Conservation (phyloP, 1,140 invertebrate species). For the Zaprionus camerounensis region DNA sequence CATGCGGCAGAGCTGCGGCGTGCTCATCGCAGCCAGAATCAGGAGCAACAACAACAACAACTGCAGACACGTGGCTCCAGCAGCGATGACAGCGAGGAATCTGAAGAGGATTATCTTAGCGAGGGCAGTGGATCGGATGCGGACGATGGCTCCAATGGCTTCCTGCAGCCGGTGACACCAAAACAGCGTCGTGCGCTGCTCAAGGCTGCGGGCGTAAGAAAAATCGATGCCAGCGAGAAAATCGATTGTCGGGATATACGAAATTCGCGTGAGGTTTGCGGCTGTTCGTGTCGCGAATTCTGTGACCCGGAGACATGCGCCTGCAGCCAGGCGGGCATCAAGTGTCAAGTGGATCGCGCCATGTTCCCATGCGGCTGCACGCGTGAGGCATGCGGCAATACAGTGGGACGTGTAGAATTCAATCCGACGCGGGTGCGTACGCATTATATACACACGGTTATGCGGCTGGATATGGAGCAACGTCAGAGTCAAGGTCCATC, state of each 20-base stretch:
- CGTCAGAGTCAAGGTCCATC: slow-evolving; percentile 86
- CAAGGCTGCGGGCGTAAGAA: slow-evolving; percentile 94
- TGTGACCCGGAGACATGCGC: slow-evolving; percentile 98
- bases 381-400: slow-evolving; percentile 96
- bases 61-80: slow-evolving; percentile 84
- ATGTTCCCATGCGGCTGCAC: slow-evolving; percentile 99
- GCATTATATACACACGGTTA: slow-evolving; percentile 98
- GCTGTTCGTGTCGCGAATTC: slow-evolving; percentile 96
- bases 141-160: slow-evolving; percentile 96
- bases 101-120: slow-evolving; percentile 91
- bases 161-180: slow-evolving; percentile 96
- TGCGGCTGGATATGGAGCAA: slow-evolving; percentile 96
- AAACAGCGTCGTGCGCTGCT: slow-evolving; percentile 94
- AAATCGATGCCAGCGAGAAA: slow-evolving; percentile 97
- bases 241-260: slow-evolving; percentile 97
- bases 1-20: slow-evolving; percentile 94
- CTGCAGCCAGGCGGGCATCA: slow-evolving; percentile 97
- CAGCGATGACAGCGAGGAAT: slow-evolving; percentile 91
- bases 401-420: slow-evolving; percentile 96
- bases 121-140: slow-evolving; percentile 93
- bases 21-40: slow-evolving; percentile 91
- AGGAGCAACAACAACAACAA: slow-evolving; percentile 91
- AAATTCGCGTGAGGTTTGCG: slow-evolving; percentile 96
- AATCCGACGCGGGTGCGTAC: slow-evolving; percentile 97
- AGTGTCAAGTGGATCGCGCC: slow-evolving; percentile 97